phyloP scores from a whole-genome alignment of 2,797 vertebrate species.

The Gallinago stenura region DNA sequence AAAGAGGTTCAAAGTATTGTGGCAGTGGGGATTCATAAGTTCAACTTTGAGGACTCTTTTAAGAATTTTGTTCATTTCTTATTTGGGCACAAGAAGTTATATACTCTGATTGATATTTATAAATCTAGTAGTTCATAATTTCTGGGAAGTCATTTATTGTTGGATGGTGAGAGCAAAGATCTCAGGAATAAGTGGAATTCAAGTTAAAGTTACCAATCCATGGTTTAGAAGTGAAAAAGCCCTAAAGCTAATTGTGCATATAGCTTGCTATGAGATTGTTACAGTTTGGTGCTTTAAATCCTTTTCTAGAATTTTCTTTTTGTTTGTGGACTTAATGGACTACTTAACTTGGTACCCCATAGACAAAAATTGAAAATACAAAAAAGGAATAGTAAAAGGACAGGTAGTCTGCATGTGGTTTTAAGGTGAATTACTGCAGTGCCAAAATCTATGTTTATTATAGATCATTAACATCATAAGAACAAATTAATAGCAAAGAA shows the following conservation, averaged over 20 bases:
- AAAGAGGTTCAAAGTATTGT: background rate
- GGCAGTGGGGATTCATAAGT: rapidly evolving
- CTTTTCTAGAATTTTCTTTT: background rate
- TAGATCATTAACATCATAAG: background rate
- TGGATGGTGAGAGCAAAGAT: background rate
- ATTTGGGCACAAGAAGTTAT: rapidly evolving
- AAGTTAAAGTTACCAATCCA: background rate
- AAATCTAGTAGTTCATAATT: background rate
- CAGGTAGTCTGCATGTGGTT: background rate
- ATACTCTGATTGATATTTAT: background rate
- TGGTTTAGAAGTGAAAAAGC: background rate
- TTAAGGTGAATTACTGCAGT: background rate
- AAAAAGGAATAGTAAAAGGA: background rate
- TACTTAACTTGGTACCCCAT: background rate
- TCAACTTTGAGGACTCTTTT: background rate
- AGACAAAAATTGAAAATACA: background rate
- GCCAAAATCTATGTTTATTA: background rate
- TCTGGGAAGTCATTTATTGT: background rate
- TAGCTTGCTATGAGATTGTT: background rate
- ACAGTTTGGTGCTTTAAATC: background rate
- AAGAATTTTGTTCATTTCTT: background rate
- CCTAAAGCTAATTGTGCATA: background rate
- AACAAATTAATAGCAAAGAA: background rate
- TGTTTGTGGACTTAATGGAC: background rate
- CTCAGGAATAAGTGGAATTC: background rate